These are phyloP conservation scores for Siniperca knerii DNA, from an alignment of 2,113 vertebrate species.

Conservation along the genomic window DNA sequence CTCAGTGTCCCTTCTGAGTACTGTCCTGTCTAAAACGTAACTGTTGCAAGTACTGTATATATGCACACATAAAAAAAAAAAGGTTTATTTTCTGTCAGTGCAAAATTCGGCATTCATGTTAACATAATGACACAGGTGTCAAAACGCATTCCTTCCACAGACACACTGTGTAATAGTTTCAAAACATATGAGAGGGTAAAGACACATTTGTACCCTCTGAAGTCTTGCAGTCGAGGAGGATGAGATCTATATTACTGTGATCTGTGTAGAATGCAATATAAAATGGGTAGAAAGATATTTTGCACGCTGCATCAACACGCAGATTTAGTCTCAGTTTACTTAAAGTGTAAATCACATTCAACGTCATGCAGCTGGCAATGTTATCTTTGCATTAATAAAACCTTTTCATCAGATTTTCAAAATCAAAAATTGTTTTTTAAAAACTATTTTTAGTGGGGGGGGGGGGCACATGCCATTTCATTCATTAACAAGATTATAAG, in stretches of 20 bases:
- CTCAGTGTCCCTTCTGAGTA: slow-evolving; percentile 46
- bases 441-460: neutral
- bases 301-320: slow-evolving; percentile 9
- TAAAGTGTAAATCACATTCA: slow-evolving; percentile 45
- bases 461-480: neutral
- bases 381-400: slow-evolving; percentile 29
- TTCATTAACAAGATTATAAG: neutral
- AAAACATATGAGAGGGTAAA: slow-evolving; percentile 3
- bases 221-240: slow-evolving; percentile 36
- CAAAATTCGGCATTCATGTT: slow-evolving; percentile 62
- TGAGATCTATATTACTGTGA: slow-evolving; percentile 20
- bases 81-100: slow-evolving; percentile 64
- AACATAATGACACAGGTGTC: slow-evolving; percentile 48
- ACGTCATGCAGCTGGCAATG: slow-evolving; percentile 36
- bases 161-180: slow-evolving; percentile 25
- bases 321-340: slow-evolving; percentile 39
- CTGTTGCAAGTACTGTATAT: slow-evolving; percentile 19
- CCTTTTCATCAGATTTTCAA: neutral
- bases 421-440: neutral
- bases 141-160: slow-evolving; percentile 27
- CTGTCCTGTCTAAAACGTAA: slow-evolving; percentile 24
- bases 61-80: slow-evolving; percentile 8
- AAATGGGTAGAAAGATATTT: slow-evolving; percentile 3
- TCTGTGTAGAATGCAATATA: slow-evolving; percentile 13
- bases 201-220: slow-evolving; percentile 19